phyloP scores from a whole-genome alignment of 35 echinoderm and acorn worm genomes.

The Heliocidaris erythrogramma region DNA sequence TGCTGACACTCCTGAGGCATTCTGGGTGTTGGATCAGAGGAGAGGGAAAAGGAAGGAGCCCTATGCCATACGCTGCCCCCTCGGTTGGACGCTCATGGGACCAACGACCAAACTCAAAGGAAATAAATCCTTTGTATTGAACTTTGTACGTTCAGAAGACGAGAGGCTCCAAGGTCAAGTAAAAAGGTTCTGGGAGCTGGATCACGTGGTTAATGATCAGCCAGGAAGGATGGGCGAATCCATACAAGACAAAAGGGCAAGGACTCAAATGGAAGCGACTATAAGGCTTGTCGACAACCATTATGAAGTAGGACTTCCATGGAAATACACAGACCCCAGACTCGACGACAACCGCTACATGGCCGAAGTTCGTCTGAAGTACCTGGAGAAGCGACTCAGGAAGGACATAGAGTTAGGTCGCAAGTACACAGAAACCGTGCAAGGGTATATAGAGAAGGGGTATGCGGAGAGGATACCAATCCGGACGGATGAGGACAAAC shows the following conservation, averaged over 20 bases:
- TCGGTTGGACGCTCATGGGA: slow-evolving; percentile 58
- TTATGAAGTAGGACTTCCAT: slow-evolving; percentile 51
- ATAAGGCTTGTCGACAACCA: background rate
- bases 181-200: slow-evolving; percentile 41
- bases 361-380: too few relatives aligned
- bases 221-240: slow-evolving; percentile 45
- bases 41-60: slow-evolving; percentile 54
- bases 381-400: too few relatives aligned
- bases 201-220: slow-evolving; percentile 16
- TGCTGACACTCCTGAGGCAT: too few relatives aligned
- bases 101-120: too few relatives aligned
- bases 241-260: slow-evolving; percentile 46
- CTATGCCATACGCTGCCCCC: slow-evolving; percentile 35
- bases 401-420: too few relatives aligned
- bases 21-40: slow-evolving; percentile 53
- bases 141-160: background rate
- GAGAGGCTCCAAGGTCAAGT: slow-evolving; percentile 24
- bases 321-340: background rate
- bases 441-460: too few relatives aligned
- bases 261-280: slow-evolving; percentile 31
- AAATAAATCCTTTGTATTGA: background rate
- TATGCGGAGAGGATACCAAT: too few relatives aligned
- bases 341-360: background rate
- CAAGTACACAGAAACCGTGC: too few relatives aligned
- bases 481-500: slow-evolving; percentile 9